phyloP scores from a whole-genome alignment of 2,888 invertebrate genomes.

The Lutraria lutraria region DNA sequence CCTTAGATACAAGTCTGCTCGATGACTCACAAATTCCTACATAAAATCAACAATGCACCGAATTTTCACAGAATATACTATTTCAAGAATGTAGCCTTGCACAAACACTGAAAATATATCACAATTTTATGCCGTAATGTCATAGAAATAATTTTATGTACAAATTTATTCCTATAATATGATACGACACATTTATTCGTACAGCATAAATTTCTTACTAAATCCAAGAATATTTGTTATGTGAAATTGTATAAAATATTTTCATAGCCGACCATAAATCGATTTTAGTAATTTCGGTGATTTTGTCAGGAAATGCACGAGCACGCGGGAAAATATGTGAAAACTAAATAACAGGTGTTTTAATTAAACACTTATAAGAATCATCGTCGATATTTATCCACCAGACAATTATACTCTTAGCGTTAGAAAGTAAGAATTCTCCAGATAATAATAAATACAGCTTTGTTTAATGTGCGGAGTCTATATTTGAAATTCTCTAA shows the following conservation, averaged over 20 bases:
- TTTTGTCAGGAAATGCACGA: neutral
- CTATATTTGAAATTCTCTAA: neutral
- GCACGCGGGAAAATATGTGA: neutral
- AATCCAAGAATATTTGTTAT: too few species aligned
- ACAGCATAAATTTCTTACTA: too few species aligned
- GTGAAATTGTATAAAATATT: too few species aligned
- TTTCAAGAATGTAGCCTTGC: neutral
- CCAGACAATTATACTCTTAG: neutral
- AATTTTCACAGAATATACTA: neutral
- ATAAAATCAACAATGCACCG: conserved; percentile 10
- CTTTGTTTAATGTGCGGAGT: neutral
- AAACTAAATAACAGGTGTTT: conserved; percentile 14
- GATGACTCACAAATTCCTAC: conserved; percentile 20
- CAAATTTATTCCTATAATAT: too few species aligned
- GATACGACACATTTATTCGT: too few species aligned
- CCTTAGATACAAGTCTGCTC: neutral
- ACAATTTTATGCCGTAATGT: too few species aligned
- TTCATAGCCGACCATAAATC: too few species aligned
- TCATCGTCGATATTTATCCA: too few species aligned
- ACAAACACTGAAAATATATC: neutral
- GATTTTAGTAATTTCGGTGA: too few species aligned
- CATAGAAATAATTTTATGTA: too few species aligned
- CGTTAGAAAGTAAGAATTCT: neutral
- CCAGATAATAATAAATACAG: neutral
- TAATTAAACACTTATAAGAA: conserved; percentile 21